phyloP scores from a whole-genome alignment of 2,888 invertebrate species.

The Homarus gammarus region DNA sequence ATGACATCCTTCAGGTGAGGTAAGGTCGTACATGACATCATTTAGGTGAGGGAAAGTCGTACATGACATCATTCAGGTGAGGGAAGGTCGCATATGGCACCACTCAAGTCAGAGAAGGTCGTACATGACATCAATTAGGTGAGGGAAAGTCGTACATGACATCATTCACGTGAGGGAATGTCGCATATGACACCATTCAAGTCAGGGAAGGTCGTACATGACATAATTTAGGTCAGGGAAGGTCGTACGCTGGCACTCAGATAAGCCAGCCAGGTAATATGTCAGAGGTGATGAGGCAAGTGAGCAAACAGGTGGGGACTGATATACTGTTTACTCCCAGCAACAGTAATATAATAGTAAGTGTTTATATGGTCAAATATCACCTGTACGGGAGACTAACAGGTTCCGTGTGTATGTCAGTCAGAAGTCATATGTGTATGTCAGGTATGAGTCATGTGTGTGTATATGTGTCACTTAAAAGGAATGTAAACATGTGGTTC shows the following conservation, averaged over 20 bases:
- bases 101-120: background rate
- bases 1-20: background rate
- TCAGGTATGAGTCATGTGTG: too few species aligned
- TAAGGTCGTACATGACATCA: background rate
- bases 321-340: background rate
- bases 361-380: too few species aligned
- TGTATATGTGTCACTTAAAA: background rate
- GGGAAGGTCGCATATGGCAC: background rate
- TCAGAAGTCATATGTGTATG: background rate
- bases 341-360: too few species aligned
- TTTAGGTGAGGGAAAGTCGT: background rate
- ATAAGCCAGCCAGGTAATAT: background rate
- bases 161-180: too few species aligned
- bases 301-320: background rate
- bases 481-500: too few species aligned
- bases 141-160: background rate
- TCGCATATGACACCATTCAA: background rate
- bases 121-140: background rate
- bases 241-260: background rate
- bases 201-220: background rate
- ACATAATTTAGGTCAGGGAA: background rate
- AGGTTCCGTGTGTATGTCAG: constrained; percentile 1
- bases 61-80: background rate
- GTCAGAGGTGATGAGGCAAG: background rate
- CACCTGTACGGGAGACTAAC: too few species aligned